Conservation (phyloP, 1,140 invertebrate species). For the Lepidurus apus region DNA sequence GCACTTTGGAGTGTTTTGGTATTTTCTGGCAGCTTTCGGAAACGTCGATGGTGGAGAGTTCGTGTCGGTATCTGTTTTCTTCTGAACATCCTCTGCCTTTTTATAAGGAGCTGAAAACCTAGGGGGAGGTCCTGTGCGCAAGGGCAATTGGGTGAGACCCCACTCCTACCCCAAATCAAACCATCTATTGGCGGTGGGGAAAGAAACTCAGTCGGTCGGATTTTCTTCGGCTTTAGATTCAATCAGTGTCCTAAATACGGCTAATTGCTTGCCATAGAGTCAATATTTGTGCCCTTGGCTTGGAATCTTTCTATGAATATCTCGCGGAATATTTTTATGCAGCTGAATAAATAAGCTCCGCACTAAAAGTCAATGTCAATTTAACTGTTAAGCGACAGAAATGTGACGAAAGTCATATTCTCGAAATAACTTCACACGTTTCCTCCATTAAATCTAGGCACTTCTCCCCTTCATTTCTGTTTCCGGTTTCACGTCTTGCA, state of each 20-base stretch:
- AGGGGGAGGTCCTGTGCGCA: neutral
- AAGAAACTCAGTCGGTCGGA: neutral
- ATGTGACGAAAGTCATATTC: neutral
- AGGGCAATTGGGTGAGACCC: neutral
- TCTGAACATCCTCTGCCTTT: neutral
- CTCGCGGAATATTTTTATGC: neutral
- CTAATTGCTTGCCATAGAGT: neutral
- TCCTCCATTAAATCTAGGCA: neutral
- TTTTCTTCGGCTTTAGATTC: neutral
- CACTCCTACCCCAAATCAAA: neutral
- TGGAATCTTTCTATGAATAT: neutral
- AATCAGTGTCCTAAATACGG: constrained; percentile 15
- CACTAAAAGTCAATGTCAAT: too few relatives aligned
- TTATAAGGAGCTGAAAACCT: neutral
- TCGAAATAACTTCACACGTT: neutral
- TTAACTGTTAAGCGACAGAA: neutral
- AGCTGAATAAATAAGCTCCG: too few relatives aligned
- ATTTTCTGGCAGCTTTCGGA: neutral
- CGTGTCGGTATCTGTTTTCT: neutral
- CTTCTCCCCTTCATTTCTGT: neutral
- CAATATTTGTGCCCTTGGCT: constrained; percentile 8
- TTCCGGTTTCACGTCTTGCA: neutral
- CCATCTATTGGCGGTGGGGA: neutral
- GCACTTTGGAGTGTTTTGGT: neutral
- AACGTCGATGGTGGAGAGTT: neutral